These are phyloP conservation scores for Perca schrenkii DNA, from an alignment of 2,113 vertebrate species.

Conservation along the genomic window DNA sequence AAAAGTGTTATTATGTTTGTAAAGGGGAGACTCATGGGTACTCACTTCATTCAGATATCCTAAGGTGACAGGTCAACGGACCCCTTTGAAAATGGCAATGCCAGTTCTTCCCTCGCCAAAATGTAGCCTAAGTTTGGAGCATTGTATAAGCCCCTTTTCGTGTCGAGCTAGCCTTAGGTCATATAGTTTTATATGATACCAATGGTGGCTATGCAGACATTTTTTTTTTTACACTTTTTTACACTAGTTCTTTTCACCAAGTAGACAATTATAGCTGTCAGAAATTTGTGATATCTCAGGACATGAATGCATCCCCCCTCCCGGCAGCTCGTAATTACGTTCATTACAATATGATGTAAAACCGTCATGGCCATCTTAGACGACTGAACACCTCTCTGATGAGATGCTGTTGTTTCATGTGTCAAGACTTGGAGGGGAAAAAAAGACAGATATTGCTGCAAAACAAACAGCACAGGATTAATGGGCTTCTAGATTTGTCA, in stretches of 20 bases:
- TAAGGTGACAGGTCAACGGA: no score
- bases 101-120: no score
- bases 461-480: constrained; percentile 57
- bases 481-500: constrained; percentile 25
- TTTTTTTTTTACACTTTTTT: neutral
- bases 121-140: no score
- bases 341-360: constrained; percentile 23
- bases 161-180: no score
- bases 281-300: constrained; percentile 34
- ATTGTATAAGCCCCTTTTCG: no score
- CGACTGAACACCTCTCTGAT: constrained; percentile 28
- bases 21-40: no score
- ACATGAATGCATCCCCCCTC: constrained; percentile 13
- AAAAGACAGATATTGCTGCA: constrained; percentile 27
- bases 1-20: no score
- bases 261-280: constrained; percentile 30
- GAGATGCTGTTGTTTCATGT: constrained; percentile 37
- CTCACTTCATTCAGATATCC: no score
- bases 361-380: constrained; percentile 28
- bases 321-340: constrained; percentile 26
- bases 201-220: neutral
- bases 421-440: constrained; percentile 8
- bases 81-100: no score
- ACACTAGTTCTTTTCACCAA: neutral
- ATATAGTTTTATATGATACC: no score